Percentiles rank a stretch among this genome's conserved stretches.
phyloP scores from a whole-genome alignment of 2,888 invertebrate species.

The Empis livida region DNA sequence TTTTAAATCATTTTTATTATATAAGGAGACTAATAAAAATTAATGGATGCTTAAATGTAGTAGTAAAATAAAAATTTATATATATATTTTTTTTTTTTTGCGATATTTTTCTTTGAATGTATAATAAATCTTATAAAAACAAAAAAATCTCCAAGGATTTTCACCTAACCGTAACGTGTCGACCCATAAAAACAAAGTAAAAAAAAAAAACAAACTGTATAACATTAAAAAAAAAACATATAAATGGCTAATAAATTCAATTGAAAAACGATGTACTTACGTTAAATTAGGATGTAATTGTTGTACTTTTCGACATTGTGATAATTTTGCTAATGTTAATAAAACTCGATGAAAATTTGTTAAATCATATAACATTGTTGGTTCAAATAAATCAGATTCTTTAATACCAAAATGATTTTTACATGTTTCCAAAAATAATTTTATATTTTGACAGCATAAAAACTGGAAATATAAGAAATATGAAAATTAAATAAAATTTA shows the following conservation, averaged over 20 bases:
- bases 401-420: slow-evolving; percentile 69
- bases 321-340: slow-evolving; percentile 79
- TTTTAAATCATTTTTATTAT: no score
- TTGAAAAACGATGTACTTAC: slow-evolving; percentile 45
- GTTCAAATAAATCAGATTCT: slow-evolving; percentile 82
- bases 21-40: no score
- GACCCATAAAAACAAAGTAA: no score
- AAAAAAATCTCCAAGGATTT: slow-evolving; percentile 1
- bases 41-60: no score
- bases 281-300: slow-evolving; percentile 43
- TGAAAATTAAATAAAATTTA: no score
- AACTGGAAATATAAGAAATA: slow-evolving; percentile 53
- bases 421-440: slow-evolving; percentile 80
- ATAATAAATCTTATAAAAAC: no score
- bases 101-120: no score
- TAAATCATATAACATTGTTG: slow-evolving; percentile 88
- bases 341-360: slow-evolving; percentile 90
- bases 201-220: not conserved
- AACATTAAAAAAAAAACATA: not conserved
- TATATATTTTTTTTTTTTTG: no score
- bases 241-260: not conserved
- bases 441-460: slow-evolving; percentile 88
- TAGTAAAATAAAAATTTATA: no score
- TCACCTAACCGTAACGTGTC: no score
- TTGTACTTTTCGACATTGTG: slow-evolving; percentile 57